These are phyloP conservation scores for Papilio dardanus DNA, from an alignment of 1,140 invertebrate species.

Conservation along the genomic window DNA sequence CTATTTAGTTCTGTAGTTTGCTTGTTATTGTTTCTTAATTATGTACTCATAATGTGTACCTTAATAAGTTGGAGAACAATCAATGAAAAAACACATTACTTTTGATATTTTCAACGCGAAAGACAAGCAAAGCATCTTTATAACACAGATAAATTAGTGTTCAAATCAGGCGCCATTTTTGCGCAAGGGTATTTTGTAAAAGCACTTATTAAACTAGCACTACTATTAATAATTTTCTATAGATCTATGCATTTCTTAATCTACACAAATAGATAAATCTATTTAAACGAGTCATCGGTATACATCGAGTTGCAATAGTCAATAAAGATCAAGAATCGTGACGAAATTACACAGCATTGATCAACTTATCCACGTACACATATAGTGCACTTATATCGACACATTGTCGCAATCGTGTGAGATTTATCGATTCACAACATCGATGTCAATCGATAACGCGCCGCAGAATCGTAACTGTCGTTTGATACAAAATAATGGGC, in stretches of 20 bases:
- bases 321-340: background rate
- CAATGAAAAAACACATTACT: background rate
- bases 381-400: slow-evolving; percentile 24
- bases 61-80: background rate
- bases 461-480: slow-evolving; percentile 35
- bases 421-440: slow-evolving; percentile 34
- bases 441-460: slow-evolving; percentile 37
- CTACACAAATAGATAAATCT: background rate
- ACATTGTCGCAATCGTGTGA: slow-evolving; percentile 28
- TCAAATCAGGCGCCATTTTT: too few species aligned
- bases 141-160: background rate
- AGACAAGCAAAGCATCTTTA: too few species aligned
- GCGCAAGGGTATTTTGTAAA: too few species aligned
- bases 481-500: slow-evolving; percentile 34
- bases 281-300: background rate
- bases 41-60: background rate
- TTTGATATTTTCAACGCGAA: background rate
- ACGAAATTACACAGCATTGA: slow-evolving; percentile 1
- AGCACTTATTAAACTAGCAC: too few species aligned
- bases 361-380: slow-evolving; percentile 2
- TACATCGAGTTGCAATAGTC: background rate
- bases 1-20: background rate
- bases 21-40: slow-evolving; percentile 1
- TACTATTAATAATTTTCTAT: too few species aligned
- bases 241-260: background rate